Evolutionary conservation across 1,140 invertebrate species (phyloP), one percentile per base, ranked within the genome.

Genomic region (Diachasma alloeum): DNA sequence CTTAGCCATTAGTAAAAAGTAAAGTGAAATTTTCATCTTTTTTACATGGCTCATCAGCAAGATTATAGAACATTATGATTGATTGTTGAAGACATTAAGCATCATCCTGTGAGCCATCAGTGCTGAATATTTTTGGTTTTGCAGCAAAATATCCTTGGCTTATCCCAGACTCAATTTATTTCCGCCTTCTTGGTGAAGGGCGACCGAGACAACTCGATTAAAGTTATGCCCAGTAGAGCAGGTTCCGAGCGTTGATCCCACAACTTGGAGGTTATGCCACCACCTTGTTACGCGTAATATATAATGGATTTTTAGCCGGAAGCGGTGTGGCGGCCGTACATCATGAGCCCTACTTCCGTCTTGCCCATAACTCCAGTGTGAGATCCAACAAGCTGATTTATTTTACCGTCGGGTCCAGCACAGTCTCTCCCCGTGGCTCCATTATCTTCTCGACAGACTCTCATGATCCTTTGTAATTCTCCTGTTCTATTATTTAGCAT

Each of bases 221-320:
- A 84, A 85, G 80, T 84, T 84, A 81, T 81, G 79, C 77, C 75
- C 72, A 75, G 67, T 70, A 73, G 39, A 68, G 56, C 74, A 59
- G 48, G 42, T 68, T 42, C 37, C 36, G 24, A 68, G 42, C 36
- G 53, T 67, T 26, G 53, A 37, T 73, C 48, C 78, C 42, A 53
- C 78, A 79, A 84, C 80, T 84, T 83, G 82, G 70, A 82, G 80
- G 75, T 72, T 69, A 77, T 78, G 74, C 48, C 59, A 78, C 70
- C 79, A 77, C 80, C 78, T 85, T 80, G 80, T 80, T 83, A 82
- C 79, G 81, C 81, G 81, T 82, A 84, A 86, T 88, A 86, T 87
- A 88, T 88, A 87, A 87, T 84, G 80, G 83, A 88, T 87, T 87
- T 88, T 87, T 86, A 80, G 83, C 78, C 85, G 85, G 86, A 87